These are phyloP conservation scores for Sebastes oblongus DNA, from an alignment of 2,797 vertebrate species.

Conservation along the genomic window DNA sequence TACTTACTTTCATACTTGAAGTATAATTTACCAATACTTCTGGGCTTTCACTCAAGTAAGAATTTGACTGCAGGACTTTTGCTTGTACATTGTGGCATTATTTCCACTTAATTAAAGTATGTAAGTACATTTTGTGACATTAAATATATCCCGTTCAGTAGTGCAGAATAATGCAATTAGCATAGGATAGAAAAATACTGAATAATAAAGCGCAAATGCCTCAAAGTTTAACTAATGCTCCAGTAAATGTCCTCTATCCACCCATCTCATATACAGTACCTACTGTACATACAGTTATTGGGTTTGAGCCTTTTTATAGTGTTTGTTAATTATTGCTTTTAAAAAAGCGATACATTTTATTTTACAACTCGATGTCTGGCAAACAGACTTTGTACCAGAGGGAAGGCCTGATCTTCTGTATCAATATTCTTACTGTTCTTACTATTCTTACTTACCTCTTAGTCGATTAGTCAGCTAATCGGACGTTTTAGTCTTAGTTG, in stretches of 20 bases:
- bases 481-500: fast-evolving
- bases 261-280: not conserved
- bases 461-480: too few relatives aligned
- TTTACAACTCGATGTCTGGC: too few relatives aligned
- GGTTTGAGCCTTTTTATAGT: too few relatives aligned
- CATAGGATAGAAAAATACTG: not conserved
- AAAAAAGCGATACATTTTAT: fast-evolving
- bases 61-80: not conserved
- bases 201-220: not conserved
- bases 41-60: not conserved
- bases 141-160: not conserved
- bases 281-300: not conserved
- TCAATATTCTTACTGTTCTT: not conserved
- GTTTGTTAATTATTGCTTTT: too few relatives aligned
- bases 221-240: not conserved
- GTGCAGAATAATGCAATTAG: not conserved
- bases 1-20: not conserved
- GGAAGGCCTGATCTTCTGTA: not conserved
- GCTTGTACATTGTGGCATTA: not conserved
- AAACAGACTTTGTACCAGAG: too few relatives aligned
- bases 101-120: not conserved
- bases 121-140: not conserved
- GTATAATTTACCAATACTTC: fast-evolving
- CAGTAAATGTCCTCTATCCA: not conserved
- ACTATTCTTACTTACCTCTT: too few relatives aligned